Conservation (phyloP, 1,140 invertebrate species). For the Penaeus chinensis region DNA sequence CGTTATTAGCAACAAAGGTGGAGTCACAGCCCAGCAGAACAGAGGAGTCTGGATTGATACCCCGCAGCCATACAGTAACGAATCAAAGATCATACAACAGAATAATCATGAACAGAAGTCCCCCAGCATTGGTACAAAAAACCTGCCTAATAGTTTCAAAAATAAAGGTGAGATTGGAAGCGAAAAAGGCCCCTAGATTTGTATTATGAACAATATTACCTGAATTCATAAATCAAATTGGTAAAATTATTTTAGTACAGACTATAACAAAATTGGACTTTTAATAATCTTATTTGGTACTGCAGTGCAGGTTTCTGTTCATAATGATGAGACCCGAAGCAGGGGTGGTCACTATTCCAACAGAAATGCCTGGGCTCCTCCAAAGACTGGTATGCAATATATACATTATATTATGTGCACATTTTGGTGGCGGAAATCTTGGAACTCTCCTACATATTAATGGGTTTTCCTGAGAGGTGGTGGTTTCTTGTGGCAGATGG, state of each 20-base stretch:
- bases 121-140: conserved; percentile 20
- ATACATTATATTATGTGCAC: too few species aligned
- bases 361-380: conserved; percentile 35
- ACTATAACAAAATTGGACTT: neutral
- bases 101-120: conserved; percentile 35
- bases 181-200: neutral
- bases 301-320: conserved; percentile 41
- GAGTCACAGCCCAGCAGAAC: neutral
- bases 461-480: too few species aligned
- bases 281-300: neutral
- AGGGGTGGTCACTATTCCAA: conserved; percentile 45
- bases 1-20: too few species aligned
- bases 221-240: neutral
- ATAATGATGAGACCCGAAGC: conserved; percentile 53
- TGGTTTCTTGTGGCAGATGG: too few species aligned
- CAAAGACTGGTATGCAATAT: conserved; percentile 31
- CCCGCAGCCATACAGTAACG: conserved; percentile 23
- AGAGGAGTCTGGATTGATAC: conserved; percentile 23
- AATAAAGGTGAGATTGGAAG: conserved; percentile 51
- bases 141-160: conserved; percentile 50
- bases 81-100: conserved; percentile 12
- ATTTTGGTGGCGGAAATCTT: too few species aligned
- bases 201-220: neutral
- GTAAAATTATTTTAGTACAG: conserved; percentile 8
- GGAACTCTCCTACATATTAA: too few species aligned